phyloP scores from a whole-genome alignment of 2,888 invertebrate species.

The Synergus gifuensis region DNA sequence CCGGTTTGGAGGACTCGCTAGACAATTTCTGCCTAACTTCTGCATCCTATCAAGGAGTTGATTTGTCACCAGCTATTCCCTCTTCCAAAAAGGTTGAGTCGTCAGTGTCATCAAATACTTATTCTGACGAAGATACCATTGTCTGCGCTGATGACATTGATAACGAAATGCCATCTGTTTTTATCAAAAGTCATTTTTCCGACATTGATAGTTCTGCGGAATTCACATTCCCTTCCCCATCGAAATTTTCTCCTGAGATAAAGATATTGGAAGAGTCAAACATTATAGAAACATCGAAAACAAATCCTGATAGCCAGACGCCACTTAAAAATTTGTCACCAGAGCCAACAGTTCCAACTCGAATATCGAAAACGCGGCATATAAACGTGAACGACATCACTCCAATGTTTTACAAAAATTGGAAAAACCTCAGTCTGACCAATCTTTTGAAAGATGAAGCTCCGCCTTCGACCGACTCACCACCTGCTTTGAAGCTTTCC shows the following conservation, averaged over 20 bases:
- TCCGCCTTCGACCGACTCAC: constrained; percentile 73
- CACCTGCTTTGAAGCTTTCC: constrained; percentile 59
- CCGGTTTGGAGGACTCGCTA: constrained; percentile 72
- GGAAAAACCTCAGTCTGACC: constrained; percentile 48
- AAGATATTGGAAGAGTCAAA: background rate
- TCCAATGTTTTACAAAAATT: constrained; percentile 7
- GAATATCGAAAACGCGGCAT: background rate
- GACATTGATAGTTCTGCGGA: background rate
- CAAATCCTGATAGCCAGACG: background rate
- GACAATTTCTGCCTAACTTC: constrained; percentile 71
- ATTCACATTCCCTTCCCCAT: background rate
- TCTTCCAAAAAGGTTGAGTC: constrained; percentile 30
- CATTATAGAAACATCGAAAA: background rate
- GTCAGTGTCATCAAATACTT: background rate
- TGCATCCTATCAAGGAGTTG: constrained; percentile 69
- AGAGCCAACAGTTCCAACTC: background rate
- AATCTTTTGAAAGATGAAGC: constrained; percentile 70
- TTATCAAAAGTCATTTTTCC: background rate
- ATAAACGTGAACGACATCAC: background rate
- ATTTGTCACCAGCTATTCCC: constrained; percentile 58
- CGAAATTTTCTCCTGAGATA: background rate
- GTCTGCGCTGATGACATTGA: too few relatives aligned
- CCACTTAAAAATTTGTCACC: too few relatives aligned
- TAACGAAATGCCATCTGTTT: background rate
- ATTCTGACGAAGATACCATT: background rate